phyloP scores from a whole-genome alignment of 2,797 vertebrate species.

The Linurgus olivaceus region DNA sequence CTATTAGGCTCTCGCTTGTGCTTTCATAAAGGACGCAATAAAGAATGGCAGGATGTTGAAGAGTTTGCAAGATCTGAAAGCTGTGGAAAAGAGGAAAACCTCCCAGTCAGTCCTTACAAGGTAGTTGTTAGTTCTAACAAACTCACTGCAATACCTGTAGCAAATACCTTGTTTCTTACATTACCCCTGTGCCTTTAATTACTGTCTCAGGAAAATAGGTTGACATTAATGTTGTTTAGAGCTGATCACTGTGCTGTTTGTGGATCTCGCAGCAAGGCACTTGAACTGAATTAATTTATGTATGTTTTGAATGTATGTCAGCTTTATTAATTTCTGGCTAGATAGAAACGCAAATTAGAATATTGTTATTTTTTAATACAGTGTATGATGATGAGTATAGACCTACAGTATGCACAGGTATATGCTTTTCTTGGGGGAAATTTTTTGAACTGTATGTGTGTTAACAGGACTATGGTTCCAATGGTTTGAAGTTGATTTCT shows the following conservation, averaged over 20 bases:
- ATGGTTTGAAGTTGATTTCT: constrained; percentile 91
- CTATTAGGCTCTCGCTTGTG: constrained; percentile 91
- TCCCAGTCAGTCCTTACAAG: constrained; percentile 70
- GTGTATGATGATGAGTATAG: not conserved
- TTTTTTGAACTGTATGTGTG: not conserved
- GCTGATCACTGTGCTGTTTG: not conserved
- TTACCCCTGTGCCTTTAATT: not conserved
- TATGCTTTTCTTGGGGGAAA: not conserved
- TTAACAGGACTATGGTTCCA: constrained; percentile 89
- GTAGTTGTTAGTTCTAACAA: constrained; percentile 40
- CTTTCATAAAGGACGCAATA: constrained; percentile 91
- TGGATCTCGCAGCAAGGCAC: not conserved
- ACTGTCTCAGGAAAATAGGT: not conserved
- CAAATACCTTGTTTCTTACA: not conserved
- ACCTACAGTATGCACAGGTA: not conserved
- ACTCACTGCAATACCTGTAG: not conserved
- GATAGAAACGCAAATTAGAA: not conserved
- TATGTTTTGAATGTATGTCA: not conserved
- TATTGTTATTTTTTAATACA: not conserved
- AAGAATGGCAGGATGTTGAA: constrained; percentile 95
- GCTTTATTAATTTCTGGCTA: not conserved
- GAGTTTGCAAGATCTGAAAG: constrained; percentile 87
- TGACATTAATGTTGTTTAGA: not conserved
- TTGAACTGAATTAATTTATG: not conserved
- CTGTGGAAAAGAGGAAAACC: constrained; percentile 84